Conservation (phyloP, 1,140 invertebrate genomes). For the Drosophila melanica region DNA sequence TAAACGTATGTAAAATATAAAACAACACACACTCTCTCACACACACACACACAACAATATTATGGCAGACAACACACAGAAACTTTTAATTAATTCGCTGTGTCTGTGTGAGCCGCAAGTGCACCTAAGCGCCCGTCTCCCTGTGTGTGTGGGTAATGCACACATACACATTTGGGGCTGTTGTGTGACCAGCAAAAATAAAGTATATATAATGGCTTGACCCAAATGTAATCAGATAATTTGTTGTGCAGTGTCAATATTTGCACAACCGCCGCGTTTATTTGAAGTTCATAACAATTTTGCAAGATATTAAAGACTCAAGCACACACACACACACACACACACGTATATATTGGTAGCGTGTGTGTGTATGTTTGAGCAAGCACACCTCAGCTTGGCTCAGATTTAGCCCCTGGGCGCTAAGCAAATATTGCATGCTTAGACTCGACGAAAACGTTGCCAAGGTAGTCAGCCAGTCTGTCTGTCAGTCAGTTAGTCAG, state of each 20-base stretch:
- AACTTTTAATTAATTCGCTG: conserved; percentile 76
- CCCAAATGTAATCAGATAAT: conserved; percentile 79
- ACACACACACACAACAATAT: conserved; percentile 29
- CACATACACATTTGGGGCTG: conserved; percentile 64
- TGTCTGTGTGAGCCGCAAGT: conserved; percentile 60
- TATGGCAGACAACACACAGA: conserved; percentile 64
- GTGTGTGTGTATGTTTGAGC: background rate
- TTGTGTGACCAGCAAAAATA: conserved; percentile 32
- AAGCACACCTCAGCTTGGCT: conserved; percentile 17
- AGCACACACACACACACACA: conserved; percentile 8
- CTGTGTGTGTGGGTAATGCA: conserved; percentile 15
- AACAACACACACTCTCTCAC: background rate
- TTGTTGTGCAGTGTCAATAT: conserved; percentile 72
- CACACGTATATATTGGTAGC: background rate
- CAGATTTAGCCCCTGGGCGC: conserved; percentile 41
- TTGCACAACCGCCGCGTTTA: conserved; percentile 49
- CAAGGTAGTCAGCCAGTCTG: conserved; percentile 18
- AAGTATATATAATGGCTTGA: conserved; percentile 54
- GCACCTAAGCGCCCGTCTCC: conserved; percentile 28
- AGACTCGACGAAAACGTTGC: conserved; percentile 12
- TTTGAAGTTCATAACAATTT: conserved; percentile 77
- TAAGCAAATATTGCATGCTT: conserved; percentile 63
- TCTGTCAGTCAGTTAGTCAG: conserved; percentile 6
- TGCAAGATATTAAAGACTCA: conserved; percentile 58
- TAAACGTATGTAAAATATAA: conserved; percentile 33